Base-by-base conservation (phyloP, 1,140 invertebrate genomes). In the Steinernema khuongi region DNA sequence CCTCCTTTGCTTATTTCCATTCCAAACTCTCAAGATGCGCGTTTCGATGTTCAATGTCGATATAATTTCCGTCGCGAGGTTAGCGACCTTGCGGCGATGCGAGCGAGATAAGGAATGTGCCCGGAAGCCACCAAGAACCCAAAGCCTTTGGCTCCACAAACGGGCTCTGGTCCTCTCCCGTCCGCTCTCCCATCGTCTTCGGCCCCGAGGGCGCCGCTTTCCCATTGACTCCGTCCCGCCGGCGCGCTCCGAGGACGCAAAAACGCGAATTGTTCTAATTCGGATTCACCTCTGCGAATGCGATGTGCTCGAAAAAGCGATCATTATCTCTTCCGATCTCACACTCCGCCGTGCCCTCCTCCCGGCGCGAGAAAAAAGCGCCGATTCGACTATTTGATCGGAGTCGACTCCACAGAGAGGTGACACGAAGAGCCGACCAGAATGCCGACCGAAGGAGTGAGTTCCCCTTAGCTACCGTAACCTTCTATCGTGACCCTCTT, bases 381-480 rank as follows among this genome's bases (percentile, higher is more conserved):
- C 14, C 50, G 4, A 60, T 14, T 60, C 19, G 7, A 22, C 11
- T 14, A 60, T 60, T 60, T 26, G 50, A 60, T 60, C 50, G 50
- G 11, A 11, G 50, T 26, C 11, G 14, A n/a, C 11, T 26, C 19
- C 26, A 22, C 50, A 60, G n/a, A 41, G 36, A 41, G 36, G 50
- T 60, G 50, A 60, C 50, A 60, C 50, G 50, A 60, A 60, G 50
- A 60, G 50, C 50, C 11, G 50, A 11, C 31, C 31, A 67, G 2
- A 29, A 72, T 72, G 71, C 71, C 71, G 26, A 72, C 43, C 71
- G 71, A 72, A 71, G 71, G 71, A 68, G 71, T 72, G 66, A 19
- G 19, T 72, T 68, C 32, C 44, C 30, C 18, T 68, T 22, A 31
- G 31, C 11, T 70, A 72, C 28, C 70, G 29, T 60, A 36, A 73